These are phyloP conservation scores for Tokudaia tokunoshimensis DNA, from an alignment of 2,797 vertebrate species.

Conservation along the genomic window DNA sequence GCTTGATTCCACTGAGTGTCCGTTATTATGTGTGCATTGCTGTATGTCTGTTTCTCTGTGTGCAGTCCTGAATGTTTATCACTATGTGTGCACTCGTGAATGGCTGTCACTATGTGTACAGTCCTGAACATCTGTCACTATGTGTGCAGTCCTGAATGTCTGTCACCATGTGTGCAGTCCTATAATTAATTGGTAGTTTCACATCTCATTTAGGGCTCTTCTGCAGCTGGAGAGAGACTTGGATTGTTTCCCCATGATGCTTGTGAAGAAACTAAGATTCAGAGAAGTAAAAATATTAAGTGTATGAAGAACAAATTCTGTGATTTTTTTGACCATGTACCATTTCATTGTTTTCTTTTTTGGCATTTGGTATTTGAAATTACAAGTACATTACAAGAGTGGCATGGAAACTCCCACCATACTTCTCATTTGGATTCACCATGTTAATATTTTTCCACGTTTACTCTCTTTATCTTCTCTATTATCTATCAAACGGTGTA, in stretches of 20 bases:
- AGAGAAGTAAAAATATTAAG: background rate
- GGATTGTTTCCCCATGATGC: background rate
- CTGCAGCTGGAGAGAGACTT: accelerated
- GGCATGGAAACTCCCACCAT: background rate
- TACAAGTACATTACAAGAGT: background rate
- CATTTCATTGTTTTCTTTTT: background rate
- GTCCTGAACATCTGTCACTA: no score
- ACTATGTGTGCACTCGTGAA: no score
- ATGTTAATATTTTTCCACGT: background rate
- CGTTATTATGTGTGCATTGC: background rate
- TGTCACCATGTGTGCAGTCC: background rate
- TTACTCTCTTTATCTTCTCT: background rate
- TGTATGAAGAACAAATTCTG: background rate
- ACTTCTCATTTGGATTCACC: accelerated
- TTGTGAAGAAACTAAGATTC: conserved; percentile 15
- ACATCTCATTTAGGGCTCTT: background rate
- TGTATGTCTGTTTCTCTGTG: background rate
- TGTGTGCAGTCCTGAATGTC: background rate
- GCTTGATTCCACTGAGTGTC: background rate
- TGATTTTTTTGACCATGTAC: background rate
- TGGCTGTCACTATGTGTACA: no score
- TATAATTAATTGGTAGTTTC: background rate
- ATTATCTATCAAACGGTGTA: background rate
- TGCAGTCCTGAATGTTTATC: background rate
- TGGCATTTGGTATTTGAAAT: background rate